Base-by-base conservation (phyloP, 2,888 invertebrate genomes). In the Ormyrus labotus region DNA sequence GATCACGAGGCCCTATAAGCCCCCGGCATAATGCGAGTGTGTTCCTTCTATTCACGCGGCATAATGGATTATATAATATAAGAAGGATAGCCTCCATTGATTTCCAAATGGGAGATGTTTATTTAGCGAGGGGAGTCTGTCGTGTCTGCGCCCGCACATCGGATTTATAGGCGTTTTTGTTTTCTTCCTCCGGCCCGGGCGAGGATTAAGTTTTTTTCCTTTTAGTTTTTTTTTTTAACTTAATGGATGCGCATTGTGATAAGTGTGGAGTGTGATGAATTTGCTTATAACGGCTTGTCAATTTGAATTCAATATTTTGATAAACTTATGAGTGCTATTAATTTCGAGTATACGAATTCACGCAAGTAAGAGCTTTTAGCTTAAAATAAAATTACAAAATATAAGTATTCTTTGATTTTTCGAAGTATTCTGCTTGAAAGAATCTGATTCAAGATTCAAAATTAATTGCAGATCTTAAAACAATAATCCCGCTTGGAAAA, bases 11-110 rank as follows among this genome's bases (percentile, higher is more conserved):
- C 65, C 11, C 45, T 45, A 11, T 81, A 81, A 81, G 81, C 78
- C 72, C 81, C 64, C 58, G 78, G 63, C 19, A 67, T 72, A 80
- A 70, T 72, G 72, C 77, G 58, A 82, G 73, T 73, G 78, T 72
- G 77, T 64, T 80, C 79, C 71, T 71, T 57, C 73, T 55, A 78
- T 81, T 78, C 78, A 61, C 63, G 69, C 64, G 73, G 67, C 63
- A 79, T 81, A 81, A 78, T 81, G 81, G 81, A 81, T 81, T 81
- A 81, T 81, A 72, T 76, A 79, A 78, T 76, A 68, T 63, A 76
- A 78, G 75, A 79, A 76, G 75, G 75, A 79, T 63, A 50, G 76
- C 71, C 72, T 19, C 76, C 74, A 82, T 82, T 80, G 79, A 80
- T 80, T 82, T 57, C 76, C 65, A 73, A 78, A 80, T 74, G 76